phyloP scores from a whole-genome alignment of 2,113 vertebrate species.

The Marcusenius ussheri region DNA sequence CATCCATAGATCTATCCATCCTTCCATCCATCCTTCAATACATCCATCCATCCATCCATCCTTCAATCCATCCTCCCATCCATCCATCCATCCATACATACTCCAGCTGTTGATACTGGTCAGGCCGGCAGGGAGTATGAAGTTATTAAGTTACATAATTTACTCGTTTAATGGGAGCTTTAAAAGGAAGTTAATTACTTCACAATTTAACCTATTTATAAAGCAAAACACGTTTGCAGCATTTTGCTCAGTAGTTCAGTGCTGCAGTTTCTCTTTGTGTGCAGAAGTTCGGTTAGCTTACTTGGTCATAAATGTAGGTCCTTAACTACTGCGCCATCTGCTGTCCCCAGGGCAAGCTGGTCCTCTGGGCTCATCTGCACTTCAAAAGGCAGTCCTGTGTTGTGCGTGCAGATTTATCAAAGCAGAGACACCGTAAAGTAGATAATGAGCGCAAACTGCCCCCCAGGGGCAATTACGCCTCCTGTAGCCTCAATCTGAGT shows the following conservation, averaged over 20 bases:
- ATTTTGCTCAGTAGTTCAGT: not conserved
- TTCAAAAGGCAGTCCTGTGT: not conserved
- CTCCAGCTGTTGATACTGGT: not conserved
- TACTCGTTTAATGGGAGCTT: not conserved
- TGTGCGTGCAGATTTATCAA: not conserved
- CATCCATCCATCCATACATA: not conserved
- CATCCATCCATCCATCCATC: not conserved
- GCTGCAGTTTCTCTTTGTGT: not conserved
- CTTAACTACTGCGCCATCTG: not conserved
- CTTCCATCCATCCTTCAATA: not conserved
- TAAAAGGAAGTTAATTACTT: not conserved
- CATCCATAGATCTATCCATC: not conserved
- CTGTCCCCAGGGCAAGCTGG: not conserved
- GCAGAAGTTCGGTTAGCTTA: not conserved
- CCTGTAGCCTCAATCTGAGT: conserved; percentile 1
- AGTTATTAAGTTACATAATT: not conserved
- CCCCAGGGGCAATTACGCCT: not conserved
- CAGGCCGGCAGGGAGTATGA: not conserved
- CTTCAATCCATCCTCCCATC: too few species aligned
- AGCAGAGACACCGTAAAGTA: conserved; percentile 19
- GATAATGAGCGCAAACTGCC: conserved; percentile 19
- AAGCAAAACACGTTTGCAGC: not conserved
- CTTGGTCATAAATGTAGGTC: not conserved
- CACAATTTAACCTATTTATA: not conserved
- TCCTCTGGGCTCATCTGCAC: not conserved